phyloP scores from a whole-genome alignment of 2,888 invertebrate genomes.

The Heteropelma amictum region DNA sequence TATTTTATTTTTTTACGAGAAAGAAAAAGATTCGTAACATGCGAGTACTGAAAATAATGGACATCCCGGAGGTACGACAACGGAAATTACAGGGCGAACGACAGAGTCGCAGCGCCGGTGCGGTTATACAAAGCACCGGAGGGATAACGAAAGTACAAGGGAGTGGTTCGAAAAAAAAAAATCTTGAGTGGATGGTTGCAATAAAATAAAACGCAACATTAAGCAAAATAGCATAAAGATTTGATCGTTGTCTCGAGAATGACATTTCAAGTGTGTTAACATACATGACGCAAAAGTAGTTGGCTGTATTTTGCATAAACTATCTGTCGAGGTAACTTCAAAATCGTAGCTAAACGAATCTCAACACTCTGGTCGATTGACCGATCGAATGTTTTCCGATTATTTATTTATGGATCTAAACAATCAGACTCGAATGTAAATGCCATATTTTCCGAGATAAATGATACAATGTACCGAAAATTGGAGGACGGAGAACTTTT shows the following conservation, averaged over 20 bases:
- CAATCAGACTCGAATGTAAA: too few relatives aligned
- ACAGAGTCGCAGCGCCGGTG: constrained; percentile 18
- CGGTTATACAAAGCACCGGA: constrained; percentile 12
- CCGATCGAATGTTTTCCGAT: too few relatives aligned
- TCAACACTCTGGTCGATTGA: too few relatives aligned
- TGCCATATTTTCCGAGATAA: too few relatives aligned
- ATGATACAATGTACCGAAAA: too few relatives aligned
- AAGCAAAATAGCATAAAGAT: not conserved
- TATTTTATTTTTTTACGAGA: not conserved
- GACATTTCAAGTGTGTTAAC: too few relatives aligned
- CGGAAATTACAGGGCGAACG: not conserved
- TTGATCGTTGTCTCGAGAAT: not conserved
- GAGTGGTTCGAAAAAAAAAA: constrained; percentile 8
- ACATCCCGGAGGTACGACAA: constrained; percentile 31
- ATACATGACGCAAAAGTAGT: too few relatives aligned
- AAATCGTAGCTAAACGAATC: too few relatives aligned
- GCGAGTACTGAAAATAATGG: constrained; percentile 44
- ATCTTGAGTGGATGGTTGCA: constrained; percentile 22
- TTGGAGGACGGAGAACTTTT: too few relatives aligned
- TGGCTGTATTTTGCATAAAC: too few relatives aligned
- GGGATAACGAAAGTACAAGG: constrained; percentile 2
- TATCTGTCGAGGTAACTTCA: too few relatives aligned
- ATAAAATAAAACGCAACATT: constrained; percentile 10
- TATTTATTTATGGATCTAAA: too few relatives aligned
- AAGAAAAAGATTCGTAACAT: constrained; percentile 28